phyloP scores from a whole-genome alignment of 2,888 invertebrate genomes.

The Caprella mutica region DNA sequence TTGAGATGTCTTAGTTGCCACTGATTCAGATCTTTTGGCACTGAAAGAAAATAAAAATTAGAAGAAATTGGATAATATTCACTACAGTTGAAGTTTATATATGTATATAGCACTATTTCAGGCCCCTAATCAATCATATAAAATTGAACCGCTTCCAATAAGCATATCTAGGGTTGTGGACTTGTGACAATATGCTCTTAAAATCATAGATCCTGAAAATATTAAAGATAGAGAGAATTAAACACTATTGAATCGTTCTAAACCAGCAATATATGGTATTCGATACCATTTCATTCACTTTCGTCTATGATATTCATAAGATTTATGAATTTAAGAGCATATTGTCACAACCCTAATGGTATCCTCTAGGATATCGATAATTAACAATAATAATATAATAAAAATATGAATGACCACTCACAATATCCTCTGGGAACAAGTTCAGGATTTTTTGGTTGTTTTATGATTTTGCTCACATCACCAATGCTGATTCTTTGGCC shows the following conservation, averaged over 20 bases:
- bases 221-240: too few relatives aligned
- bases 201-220: too few relatives aligned
- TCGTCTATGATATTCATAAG: too few relatives aligned
- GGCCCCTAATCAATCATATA: constrained; percentile 16
- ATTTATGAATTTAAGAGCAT: too few relatives aligned
- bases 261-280: too few relatives aligned
- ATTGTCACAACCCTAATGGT: too few relatives aligned
- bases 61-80: constrained; percentile 8
- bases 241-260: too few relatives aligned
- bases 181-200: too few relatives aligned
- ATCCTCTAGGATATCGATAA: too few relatives aligned
- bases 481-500: constrained; percentile 46
- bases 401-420: constrained; percentile 45
- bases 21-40: constrained; percentile 45
- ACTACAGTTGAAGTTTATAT: neutral
- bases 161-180: too few relatives aligned
- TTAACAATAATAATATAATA: too few relatives aligned
- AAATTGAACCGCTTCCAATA: constrained; percentile 9
- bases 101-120: neutral
- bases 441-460: constrained; percentile 55
- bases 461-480: constrained; percentile 56
- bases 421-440: constrained; percentile 73
- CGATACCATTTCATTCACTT: too few relatives aligned
- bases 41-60: constrained; percentile 19
- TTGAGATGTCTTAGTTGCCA: constrained; percentile 65